Conservation (phyloP, 2,888 invertebrate genomes). For the Leucoma salicis region DNA sequence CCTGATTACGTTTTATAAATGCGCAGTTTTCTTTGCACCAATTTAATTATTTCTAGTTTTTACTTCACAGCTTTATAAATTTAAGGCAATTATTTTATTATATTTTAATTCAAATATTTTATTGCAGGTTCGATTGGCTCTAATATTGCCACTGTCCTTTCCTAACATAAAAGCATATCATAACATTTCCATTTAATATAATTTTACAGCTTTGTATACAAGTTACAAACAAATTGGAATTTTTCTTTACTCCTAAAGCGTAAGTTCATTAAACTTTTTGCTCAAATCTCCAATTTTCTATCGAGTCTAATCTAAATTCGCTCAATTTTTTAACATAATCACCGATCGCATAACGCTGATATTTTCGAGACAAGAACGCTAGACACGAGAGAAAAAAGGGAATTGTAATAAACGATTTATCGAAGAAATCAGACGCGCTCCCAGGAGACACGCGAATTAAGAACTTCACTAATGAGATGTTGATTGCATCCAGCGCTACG, state of each 20-base stretch:
- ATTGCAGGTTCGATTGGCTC: too few species aligned
- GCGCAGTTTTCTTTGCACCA: too few species aligned
- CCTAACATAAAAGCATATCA: too few species aligned
- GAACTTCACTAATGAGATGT: conserved; percentile 76
- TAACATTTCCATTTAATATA: too few species aligned
- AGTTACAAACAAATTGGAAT: conserved; percentile 34
- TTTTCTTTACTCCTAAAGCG: conserved; percentile 36
- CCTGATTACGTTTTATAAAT: too few species aligned
- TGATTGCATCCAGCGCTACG: conserved; percentile 71
- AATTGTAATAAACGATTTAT: conserved; percentile 71
- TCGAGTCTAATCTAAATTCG: conserved; percentile 55
- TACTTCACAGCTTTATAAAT: too few species aligned
- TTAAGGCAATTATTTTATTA: too few species aligned
- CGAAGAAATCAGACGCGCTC: conserved; percentile 63
- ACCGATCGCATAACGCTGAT: conserved; percentile 56
- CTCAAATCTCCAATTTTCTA: conserved; percentile 49
- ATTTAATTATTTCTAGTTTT: too few species aligned
- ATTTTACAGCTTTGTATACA: conserved; percentile 22
- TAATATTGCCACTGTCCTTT: too few species aligned
- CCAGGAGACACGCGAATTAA: conserved; percentile 66
- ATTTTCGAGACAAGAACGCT: conserved; percentile 52
- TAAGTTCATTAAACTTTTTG: conserved; percentile 63
- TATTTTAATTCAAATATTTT: too few species aligned
- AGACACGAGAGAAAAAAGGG: conserved; percentile 41
- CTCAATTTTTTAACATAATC: conserved; percentile 65